phyloP scores from a whole-genome alignment of 2,888 invertebrate species.

The Drosophila anceps region DNA sequence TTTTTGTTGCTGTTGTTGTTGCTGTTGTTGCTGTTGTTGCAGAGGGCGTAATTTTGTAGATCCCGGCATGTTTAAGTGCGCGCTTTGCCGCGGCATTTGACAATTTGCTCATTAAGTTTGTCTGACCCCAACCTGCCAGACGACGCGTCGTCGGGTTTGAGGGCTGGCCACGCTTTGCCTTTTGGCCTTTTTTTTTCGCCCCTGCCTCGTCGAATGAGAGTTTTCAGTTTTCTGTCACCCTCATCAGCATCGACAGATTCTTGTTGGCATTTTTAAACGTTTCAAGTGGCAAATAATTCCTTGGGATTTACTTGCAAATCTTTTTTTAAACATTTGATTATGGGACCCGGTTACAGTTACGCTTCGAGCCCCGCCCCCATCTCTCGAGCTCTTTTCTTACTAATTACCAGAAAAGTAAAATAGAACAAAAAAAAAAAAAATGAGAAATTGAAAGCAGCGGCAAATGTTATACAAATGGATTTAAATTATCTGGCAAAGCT shows the following conservation, averaged over 20 bases:
- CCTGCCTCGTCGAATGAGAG: neutral
- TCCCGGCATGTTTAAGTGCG: slow-evolving; percentile 76
- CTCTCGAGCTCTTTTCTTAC: slow-evolving; percentile 54
- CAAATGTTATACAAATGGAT: slow-evolving; percentile 80
- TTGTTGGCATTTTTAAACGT: slow-evolving; percentile 83
- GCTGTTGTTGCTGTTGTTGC: slow-evolving; percentile 5
- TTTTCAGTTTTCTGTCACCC: slow-evolving; percentile 49
- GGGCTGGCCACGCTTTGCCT: slow-evolving; percentile 29
- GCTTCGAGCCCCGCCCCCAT: slow-evolving; percentile 10
- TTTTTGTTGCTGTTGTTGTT: neutral
- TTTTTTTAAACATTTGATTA: slow-evolving; percentile 76
- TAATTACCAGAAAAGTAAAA: slow-evolving; percentile 64
- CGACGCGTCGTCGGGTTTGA: slow-evolving; percentile 14
- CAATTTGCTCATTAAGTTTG: slow-evolving; percentile 84
- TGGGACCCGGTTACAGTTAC: slow-evolving; percentile 45
- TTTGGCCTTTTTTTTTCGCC: slow-evolving; percentile 25
- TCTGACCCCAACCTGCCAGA: slow-evolving; percentile 69
- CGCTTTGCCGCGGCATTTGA: slow-evolving; percentile 81
- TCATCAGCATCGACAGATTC: slow-evolving; percentile 72
- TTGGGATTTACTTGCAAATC: slow-evolving; percentile 79
- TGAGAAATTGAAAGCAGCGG: slow-evolving; percentile 60
- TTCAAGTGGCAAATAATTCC: slow-evolving; percentile 83
- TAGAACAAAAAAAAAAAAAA: neutral
- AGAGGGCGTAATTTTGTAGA: slow-evolving; percentile 44
- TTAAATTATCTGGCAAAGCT: slow-evolving; percentile 72